Base-by-base conservation (phyloP, 2,797 vertebrate species). In the Tragelaphus eurycerus region DNA sequence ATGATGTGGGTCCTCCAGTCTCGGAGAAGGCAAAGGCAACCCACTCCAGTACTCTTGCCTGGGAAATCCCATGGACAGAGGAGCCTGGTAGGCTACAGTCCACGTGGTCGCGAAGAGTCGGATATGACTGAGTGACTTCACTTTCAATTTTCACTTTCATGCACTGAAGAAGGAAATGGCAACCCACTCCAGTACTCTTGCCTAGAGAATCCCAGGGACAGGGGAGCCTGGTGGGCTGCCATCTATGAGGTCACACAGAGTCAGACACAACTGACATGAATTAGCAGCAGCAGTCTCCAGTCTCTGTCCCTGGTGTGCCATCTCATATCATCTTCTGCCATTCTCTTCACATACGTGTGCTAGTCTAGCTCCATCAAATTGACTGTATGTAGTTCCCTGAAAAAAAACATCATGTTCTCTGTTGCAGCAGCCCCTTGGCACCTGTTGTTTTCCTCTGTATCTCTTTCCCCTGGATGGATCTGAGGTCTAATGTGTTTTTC, bases 91-190 rank as follows among this genome's bases (percentile, higher is more conserved):
- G 64, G 64, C n/a, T 67, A 0, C 8, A 19, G 8, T 34, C 64
- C 17, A 67, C 19, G n/a, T 9, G 62, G 64, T 67, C 2, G 0
- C 8, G 0, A 34, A 34, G n/a, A 34, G 17, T 67, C 4, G 0
- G n/a, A 67, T n/a, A 34, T 2, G 4, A 67, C 62, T 34, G 62
- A 34, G 2, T 0, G 4, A 67, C n/a, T 67, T 67, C n/a, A 34
- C 62, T 34, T 67, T 19, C 62, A 5, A 17, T 19, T 67, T 34
- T 67, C n/a, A 34, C 62, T 34, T 34, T 67, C 16, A 67, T 67
- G 62, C 31, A 34, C 8, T 19, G 62, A 17, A 34, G n/a, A 67
- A 67, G 62, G n/a, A 2, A 34, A 67, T 34, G 8, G 62, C n/a
- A 19, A 10, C 62, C n/a, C 16, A 67, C n/a, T 67, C 62, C n/a